Base-by-base conservation (phyloP, 35 echinoderm and acorn worm genomes). In the Strongylocentrotus purpuratus region DNA sequence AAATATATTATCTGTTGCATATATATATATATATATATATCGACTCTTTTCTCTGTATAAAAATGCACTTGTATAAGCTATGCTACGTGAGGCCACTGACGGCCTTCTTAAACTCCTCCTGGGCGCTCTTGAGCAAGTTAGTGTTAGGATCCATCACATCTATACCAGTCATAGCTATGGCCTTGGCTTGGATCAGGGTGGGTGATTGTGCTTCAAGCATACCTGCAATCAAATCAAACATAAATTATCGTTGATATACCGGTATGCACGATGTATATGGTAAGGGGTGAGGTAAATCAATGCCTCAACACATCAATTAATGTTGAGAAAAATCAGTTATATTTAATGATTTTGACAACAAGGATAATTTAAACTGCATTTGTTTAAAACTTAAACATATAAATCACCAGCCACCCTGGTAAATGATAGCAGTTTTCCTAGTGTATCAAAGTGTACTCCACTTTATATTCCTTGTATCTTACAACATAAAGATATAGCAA, bases 171-270 rank as follows among this genome's bases (percentile, higher is more conserved):
- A 99, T 90, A n/a, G 98, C 98, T 5, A 99, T 47, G 48, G 97
- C 97, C 87, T 99, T 99, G 25, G 98, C 98, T 87, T 99, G 97
- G 31, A 97, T 96, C 45, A 99, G 90, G 18, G 98, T 99, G 31
- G 98, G 97, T 58, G 71, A 52, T 93, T 99, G 98, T 31, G 98
- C 98, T 31, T 90, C 95, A 4, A 94, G 95, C 50, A 96, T 78
- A 41, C 98, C 98, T 99, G 95, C 5, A 94, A 59, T 4, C 6
- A 89, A 45, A 89, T 7, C 5, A 45, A 45, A 18, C 31, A 33
- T 20, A 33, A 31, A 86, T 31, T 9, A 86, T 86, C n/a, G 2
- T 31, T 86, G 9, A 13, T 31, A 31, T 86, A 22, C n/a, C n/a
- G n/a, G n/a, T n/a, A n/a, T n/a, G n/a, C n/a, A n/a, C n/a, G n/a